Conservation (phyloP, 1,140 invertebrate genomes). For the Drosophila guanche region DNA sequence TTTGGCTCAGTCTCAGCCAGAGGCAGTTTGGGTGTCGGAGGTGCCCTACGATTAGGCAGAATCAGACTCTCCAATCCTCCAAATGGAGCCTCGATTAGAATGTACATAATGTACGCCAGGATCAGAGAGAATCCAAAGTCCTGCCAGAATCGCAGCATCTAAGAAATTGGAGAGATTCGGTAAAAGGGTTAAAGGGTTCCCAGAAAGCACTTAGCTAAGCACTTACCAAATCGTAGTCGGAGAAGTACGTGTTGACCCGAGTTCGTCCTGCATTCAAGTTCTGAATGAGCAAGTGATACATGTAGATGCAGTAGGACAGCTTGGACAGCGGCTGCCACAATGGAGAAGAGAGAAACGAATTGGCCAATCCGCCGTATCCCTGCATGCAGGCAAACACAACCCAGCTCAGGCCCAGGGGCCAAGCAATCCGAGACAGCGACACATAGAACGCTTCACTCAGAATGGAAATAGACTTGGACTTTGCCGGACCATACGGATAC, state of each 20-base stretch:
- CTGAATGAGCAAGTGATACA: constrained; percentile 82
- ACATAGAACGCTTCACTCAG: constrained; percentile 86
- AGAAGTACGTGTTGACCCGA: constrained; percentile 54
- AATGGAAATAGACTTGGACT: constrained; percentile 43
- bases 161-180: background rate
- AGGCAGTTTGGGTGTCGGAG: constrained; percentile 16
- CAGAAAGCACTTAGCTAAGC: too few relatives aligned
- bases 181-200: too few relatives aligned
- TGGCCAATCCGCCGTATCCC: constrained; percentile 86
- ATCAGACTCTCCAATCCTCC: constrained; percentile 39
- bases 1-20: background rate
- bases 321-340: constrained; percentile 84
- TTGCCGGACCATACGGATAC: constrained; percentile 69
- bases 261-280: constrained; percentile 53
- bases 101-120: constrained; percentile 41
- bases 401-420: constrained; percentile 87
- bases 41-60: constrained; percentile 35
- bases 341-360: constrained; percentile 83
- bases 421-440: constrained; percentile 85
- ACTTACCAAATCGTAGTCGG: constrained; percentile 62
- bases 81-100: constrained; percentile 53
- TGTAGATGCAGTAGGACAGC: constrained; percentile 84
- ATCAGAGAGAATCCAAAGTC: constrained; percentile 56
- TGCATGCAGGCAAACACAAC: constrained; percentile 87
- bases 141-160: constrained; percentile 58